Conservation (phyloP, 1,140 invertebrate genomes). For the Proales similis region DNA sequence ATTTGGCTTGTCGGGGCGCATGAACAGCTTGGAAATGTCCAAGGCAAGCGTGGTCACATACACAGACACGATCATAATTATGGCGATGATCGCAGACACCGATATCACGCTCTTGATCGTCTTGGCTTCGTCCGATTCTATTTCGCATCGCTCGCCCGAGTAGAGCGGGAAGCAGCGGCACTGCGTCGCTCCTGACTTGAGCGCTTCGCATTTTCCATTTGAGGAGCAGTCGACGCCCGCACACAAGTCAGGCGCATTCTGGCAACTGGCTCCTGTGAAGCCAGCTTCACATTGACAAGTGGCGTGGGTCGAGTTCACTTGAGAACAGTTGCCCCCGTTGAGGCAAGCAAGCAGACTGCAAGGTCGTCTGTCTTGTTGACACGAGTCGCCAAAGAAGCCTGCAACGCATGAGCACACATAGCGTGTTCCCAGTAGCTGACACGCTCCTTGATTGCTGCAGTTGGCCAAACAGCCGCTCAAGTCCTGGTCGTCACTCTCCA, state of each 20-base stretch:
- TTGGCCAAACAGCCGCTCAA: slow-evolving; percentile 4
- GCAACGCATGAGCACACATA: not conserved
- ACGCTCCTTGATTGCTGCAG: slow-evolving; percentile 5
- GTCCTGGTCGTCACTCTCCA: no score
- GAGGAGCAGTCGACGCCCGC: slow-evolving; percentile 5
- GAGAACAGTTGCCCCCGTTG: slow-evolving; percentile 78
- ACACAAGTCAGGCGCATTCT: slow-evolving; percentile 43
- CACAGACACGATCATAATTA: not conserved
- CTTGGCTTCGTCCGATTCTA: slow-evolving; percentile 1
- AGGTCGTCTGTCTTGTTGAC: slow-evolving; percentile 72
- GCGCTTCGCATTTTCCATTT: not conserved
- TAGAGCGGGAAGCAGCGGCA: slow-evolving; percentile 18
- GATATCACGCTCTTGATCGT: not conserved
- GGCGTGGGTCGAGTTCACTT: slow-evolving; percentile 71
- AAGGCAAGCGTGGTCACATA: no score
- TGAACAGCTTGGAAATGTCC: no score
- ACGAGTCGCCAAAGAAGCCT: slow-evolving; percentile 63
- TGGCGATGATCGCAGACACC: slow-evolving; percentile 1
- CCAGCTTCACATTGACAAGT: slow-evolving; percentile 75
- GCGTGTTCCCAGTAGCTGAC: not conserved
- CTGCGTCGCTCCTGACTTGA: slow-evolving; percentile 1
- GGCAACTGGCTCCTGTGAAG: slow-evolving; percentile 68
- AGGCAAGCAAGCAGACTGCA: slow-evolving; percentile 69
- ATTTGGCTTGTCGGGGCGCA: no score
- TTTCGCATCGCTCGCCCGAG: slow-evolving; percentile 9